Evolutionary conservation across 1,140 invertebrate genomes (phyloP).

Genomic region (Amphibalanus amphitrite): DNA sequence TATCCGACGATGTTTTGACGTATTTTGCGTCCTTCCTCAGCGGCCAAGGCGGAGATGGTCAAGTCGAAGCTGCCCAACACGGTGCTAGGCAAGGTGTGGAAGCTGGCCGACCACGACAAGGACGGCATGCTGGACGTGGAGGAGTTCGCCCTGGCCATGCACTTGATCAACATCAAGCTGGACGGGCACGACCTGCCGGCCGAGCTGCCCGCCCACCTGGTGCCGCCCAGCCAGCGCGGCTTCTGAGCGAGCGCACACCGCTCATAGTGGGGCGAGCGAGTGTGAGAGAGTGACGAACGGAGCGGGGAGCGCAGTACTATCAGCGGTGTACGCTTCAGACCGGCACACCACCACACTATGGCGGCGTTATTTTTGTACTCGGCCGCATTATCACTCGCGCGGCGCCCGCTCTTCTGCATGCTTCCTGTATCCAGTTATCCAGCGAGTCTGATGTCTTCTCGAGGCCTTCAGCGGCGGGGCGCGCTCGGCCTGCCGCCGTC

Average conservation of each 20-base stretch:
- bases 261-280: neutral
- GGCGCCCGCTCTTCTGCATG: too few species aligned
- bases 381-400: neutral
- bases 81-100: conserved; percentile 93
- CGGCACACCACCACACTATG: too few species aligned
- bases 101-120: conserved; percentile 87
- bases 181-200: conserved; percentile 86
- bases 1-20: conserved; percentile 9
- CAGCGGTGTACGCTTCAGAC: neutral
- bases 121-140: conserved; percentile 90
- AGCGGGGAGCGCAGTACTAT: neutral
- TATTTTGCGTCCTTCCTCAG: conserved; percentile 30
- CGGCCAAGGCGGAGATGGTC: conserved; percentile 90
- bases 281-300: too few species aligned
- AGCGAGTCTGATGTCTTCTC: neutral
- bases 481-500: neutral
- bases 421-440: neutral
- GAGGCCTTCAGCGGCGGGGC: neutral
- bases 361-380: neutral
- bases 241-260: conserved; percentile 8
- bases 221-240: conserved; percentile 70
- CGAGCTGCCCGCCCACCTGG: conserved; percentile 75
- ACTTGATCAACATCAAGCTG: conserved; percentile 87
- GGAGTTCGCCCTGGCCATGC: conserved; percentile 97
- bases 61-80: conserved; percentile 97